Percentiles rank a stretch among this genome's conserved stretches.
These are phyloP conservation scores for Jacana jacana DNA, from an alignment of 2,113 vertebrate genomes.

Conservation along the genomic window DNA sequence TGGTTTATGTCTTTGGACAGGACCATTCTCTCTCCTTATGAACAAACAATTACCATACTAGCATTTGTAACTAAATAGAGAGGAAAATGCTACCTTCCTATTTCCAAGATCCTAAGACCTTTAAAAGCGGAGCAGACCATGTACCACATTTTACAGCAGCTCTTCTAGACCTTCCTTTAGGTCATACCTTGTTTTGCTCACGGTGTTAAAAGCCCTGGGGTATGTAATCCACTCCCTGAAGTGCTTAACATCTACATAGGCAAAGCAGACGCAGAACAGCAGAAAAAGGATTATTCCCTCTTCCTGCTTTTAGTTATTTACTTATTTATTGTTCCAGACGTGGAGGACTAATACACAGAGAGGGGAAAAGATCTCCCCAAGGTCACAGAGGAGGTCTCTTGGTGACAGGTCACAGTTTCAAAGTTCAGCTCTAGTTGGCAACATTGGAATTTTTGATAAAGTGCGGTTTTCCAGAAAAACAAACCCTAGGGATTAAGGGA, in stretches of 20 bases:
- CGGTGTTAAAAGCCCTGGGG: background rate
- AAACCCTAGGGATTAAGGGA: background rate
- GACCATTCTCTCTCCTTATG: background rate
- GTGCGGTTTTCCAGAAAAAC: background rate
- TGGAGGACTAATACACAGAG: background rate
- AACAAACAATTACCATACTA: background rate
- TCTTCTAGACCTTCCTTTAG: background rate
- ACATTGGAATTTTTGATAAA: background rate
- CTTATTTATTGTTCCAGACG: background rate
- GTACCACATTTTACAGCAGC: background rate
- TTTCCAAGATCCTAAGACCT: background rate
- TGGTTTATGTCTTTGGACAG: background rate
- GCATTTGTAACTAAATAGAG: background rate
- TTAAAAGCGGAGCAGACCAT: background rate
- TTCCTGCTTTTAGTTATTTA: background rate
- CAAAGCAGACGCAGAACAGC: background rate
- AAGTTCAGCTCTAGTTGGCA: constrained; percentile 12
- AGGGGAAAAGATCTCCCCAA: background rate
- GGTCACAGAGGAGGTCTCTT: background rate
- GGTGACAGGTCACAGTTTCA: background rate
- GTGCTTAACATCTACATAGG: background rate
- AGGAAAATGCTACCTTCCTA: background rate
- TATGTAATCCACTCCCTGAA: background rate
- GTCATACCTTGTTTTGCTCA: background rate
- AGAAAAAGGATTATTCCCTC: background rate